phyloP scores from a whole-genome alignment of 2,797 vertebrate genomes.

The Sitta carolinensis region DNA sequence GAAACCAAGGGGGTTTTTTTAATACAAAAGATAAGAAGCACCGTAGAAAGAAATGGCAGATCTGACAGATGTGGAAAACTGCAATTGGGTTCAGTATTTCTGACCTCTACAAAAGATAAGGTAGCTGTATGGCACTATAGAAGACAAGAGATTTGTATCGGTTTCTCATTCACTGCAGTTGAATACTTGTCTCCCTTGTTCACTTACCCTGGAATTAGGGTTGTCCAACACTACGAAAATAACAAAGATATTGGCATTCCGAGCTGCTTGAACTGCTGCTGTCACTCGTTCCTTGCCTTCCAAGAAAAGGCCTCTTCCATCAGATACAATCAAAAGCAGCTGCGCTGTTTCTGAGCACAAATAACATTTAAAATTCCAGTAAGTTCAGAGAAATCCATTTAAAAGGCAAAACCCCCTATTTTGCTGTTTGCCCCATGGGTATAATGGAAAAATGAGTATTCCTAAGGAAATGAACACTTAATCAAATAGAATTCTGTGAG shows the following conservation, averaged over 20 bases:
- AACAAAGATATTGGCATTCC: conserved; percentile 87
- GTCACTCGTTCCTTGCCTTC: conserved; percentile 94
- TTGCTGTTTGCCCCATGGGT: not conserved
- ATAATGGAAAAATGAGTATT: not conserved
- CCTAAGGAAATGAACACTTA: not conserved
- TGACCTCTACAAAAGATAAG: not conserved
- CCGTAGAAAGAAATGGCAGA: not conserved
- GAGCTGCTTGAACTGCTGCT: conserved; percentile 85
- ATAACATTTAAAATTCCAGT: not conserved
- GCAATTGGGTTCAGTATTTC: not conserved
- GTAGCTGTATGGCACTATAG: not conserved
- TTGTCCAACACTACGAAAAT: conserved; percentile 96
- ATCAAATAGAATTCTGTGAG: not conserved
- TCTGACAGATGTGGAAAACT: not conserved
- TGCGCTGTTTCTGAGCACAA: conserved; percentile 86
- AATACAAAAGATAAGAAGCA: not conserved
- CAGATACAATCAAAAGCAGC: conserved; percentile 92
- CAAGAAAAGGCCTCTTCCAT: conserved; percentile 93
- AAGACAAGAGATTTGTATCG: not conserved
- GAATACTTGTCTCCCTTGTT: not conserved
- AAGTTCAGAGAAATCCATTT: not conserved
- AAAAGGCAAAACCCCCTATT: not conserved
- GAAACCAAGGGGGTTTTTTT: not conserved
- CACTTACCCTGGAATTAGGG: conserved; percentile 88
- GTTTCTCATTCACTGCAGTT: not conserved